phyloP scores from a whole-genome alignment of 92 coral and sea anemone species.

The Hydrozoanthus gracilis region DNA sequence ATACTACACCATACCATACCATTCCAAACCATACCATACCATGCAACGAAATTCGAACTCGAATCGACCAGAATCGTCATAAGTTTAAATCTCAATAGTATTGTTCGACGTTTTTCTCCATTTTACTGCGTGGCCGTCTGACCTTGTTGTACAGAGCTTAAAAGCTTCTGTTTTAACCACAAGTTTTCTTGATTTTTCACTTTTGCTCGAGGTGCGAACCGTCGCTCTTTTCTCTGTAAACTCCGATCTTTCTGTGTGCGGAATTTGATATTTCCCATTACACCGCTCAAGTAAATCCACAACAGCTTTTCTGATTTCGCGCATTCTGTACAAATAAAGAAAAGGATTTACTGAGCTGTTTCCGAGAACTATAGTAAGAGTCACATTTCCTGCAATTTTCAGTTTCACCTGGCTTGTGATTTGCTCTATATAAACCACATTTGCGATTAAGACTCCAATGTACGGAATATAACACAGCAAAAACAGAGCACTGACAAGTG shows the following conservation, averaged over 20 bases:
- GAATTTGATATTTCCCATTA: background rate
- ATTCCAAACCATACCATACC: background rate
- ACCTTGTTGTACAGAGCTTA: no score
- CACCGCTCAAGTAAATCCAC: background rate
- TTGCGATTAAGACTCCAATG: conserved; percentile 34
- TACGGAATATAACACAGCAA: conserved; percentile 35
- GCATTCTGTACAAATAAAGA: conserved; percentile 43
- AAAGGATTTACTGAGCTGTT: conserved; percentile 35
- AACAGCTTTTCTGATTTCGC: conserved; percentile 42
- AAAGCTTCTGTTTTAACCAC: no score
- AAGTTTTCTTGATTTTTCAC: background rate
- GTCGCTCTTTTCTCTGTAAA: conserved; percentile 25
- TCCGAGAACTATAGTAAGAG: conserved; percentile 33
- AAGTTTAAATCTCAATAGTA: no score
- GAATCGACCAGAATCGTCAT: no score
- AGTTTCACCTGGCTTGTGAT: conserved; percentile 32
- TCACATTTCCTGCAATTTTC: conserved; percentile 46
- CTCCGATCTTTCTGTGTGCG: background rate
- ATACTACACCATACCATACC: background rate
- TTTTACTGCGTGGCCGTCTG: no score
- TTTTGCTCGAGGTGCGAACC: background rate
- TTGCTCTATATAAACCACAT: conserved; percentile 18
- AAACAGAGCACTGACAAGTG: conserved; percentile 18
- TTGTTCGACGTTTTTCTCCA: no score
- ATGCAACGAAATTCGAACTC: background rate